These are phyloP conservation scores for Oryzias javanicus DNA, from an alignment of 2,113 vertebrate genomes.

Conservation along the genomic window DNA sequence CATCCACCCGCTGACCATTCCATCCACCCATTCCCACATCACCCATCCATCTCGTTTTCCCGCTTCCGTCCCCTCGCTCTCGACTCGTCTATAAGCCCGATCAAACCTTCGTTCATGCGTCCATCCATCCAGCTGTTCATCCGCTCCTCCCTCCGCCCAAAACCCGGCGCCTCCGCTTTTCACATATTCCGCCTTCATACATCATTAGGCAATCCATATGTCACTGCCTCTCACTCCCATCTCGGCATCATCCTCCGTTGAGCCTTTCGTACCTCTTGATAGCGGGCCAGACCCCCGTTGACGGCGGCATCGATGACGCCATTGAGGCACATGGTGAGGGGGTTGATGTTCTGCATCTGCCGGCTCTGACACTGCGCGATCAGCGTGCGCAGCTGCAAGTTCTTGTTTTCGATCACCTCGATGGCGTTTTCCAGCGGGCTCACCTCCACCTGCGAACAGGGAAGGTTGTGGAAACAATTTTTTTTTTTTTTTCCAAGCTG, in stretches of 20 bases:
- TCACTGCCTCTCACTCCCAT: constrained; percentile 27
- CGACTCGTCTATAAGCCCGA: constrained; percentile 19
- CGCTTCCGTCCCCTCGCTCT: constrained; percentile 12
- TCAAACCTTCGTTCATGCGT: constrained; percentile 26
- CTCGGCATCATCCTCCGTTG: constrained; percentile 21
- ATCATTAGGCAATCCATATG: constrained; percentile 57
- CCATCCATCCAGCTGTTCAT: constrained; percentile 44
- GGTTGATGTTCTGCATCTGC: constrained; percentile 98
- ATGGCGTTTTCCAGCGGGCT: constrained; percentile 98
- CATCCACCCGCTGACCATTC: constrained; percentile 24
- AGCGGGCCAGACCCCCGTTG: constrained; percentile 95
- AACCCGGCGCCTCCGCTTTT: constrained; percentile 14
- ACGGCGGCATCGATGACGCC: constrained; percentile 98
- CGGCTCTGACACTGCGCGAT: constrained; percentile 94
- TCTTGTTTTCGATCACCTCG: constrained; percentile 98
- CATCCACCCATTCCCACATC: constrained; percentile 8
- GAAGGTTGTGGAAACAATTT: neutral
- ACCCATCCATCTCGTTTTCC: constrained; percentile 31
- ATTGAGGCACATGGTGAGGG: constrained; percentile 98
- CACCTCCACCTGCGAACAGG: constrained; percentile 86
- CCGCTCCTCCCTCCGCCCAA: constrained; percentile 22
- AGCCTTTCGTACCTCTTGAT: constrained; percentile 87
- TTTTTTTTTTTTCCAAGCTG: neutral
- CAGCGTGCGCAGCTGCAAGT: constrained; percentile 90
- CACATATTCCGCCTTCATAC: constrained; percentile 56